Conservation (phyloP, 2,113 vertebrate species). For the Pelodiscus sinensis region DNA sequence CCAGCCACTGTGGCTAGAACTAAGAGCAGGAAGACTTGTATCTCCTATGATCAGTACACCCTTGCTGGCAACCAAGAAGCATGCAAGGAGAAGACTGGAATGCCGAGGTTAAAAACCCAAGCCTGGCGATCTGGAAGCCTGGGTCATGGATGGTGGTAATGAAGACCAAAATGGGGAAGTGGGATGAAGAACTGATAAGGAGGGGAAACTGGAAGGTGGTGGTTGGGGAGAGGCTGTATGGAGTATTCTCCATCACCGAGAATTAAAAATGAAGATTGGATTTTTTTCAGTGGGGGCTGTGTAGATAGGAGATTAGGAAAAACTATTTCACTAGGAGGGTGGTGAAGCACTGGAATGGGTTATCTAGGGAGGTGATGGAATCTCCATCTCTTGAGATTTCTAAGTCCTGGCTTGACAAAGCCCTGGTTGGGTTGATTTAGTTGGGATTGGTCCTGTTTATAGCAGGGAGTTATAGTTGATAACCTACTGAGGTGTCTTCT, state of each 20-base stretch:
- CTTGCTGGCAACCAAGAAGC: neutral
- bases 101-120: neutral
- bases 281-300: neutral
- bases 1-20: neutral
- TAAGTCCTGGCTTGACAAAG: too few species aligned
- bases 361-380: too few species aligned
- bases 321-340: too few species aligned
- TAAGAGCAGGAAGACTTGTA: neutral
- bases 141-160: neutral
- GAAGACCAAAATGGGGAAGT: neutral
- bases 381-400: too few species aligned
- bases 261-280: neutral
- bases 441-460: too few species aligned
- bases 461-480: too few species aligned
- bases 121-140: neutral
- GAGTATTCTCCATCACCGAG: neutral
- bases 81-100: neutral
- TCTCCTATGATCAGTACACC: neutral
- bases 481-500: too few species aligned
- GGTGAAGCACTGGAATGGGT: too few species aligned
- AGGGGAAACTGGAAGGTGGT: too few species aligned
- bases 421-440: too few species aligned
- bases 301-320: too few species aligned
- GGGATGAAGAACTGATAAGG: neutral
- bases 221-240: too few species aligned